phyloP scores from a whole-genome alignment of 2,797 vertebrate species.

The Oreochromis mossambicus region DNA sequence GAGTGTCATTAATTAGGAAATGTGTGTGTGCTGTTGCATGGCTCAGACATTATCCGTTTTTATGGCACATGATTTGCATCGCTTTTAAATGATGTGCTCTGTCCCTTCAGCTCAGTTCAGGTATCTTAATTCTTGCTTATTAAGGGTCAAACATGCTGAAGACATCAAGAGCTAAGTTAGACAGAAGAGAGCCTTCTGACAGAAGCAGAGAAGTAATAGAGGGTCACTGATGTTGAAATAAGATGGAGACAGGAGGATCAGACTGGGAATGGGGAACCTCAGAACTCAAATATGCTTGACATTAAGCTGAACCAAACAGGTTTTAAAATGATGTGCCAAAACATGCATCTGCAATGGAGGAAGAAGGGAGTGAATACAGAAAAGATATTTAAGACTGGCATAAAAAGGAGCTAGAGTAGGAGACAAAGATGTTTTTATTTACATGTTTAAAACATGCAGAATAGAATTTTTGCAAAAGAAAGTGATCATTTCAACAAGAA shows the following conservation, averaged over 20 bases:
- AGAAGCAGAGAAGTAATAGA: not conserved
- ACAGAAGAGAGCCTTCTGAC: not conserved
- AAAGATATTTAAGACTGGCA: slow-evolving; percentile 6
- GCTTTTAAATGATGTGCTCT: not conserved
- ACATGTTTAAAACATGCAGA: slow-evolving; percentile 23
- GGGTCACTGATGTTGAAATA: not conserved
- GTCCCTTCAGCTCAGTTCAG: not conserved
- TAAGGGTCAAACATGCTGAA: not conserved
- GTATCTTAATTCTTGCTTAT: not conserved
- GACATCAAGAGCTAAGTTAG: not conserved
- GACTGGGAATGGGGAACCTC: not conserved
- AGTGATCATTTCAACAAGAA: not conserved
- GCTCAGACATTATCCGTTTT: not conserved
- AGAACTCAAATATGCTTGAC: slow-evolving; percentile 30
- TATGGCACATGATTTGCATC: not conserved
- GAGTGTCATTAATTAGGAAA: not conserved
- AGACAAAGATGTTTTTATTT: not conserved
- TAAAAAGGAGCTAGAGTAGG: not conserved
- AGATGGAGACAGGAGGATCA: slow-evolving; percentile 13
- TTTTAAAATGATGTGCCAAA: slow-evolving; percentile 27
- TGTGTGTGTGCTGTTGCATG: not conserved
- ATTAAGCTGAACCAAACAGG: slow-evolving; percentile 2
- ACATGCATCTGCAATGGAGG: slow-evolving; percentile 9
- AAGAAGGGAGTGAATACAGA: slow-evolving; percentile 9
- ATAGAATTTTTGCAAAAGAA: not conserved